Conservation (phyloP, 2,113 vertebrate species). For the Callospermophilus lateralis region DNA sequence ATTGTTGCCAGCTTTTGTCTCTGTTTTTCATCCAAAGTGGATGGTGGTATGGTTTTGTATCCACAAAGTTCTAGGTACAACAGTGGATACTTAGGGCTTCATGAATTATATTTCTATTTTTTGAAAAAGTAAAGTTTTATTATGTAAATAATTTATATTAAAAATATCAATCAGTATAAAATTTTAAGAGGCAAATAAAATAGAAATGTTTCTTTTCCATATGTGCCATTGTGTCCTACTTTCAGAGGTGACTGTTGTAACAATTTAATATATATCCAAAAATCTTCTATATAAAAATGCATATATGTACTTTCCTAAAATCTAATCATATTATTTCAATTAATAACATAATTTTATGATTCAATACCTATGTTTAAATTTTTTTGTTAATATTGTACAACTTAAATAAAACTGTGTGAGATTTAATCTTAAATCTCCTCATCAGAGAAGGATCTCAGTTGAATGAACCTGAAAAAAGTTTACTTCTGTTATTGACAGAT, state of each 20-base stretch:
- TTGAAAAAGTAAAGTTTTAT: slow-evolving; percentile 7
- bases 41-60: neutral
- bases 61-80: slow-evolving; percentile 23
- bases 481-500: slow-evolving; percentile 40
- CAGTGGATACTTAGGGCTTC: slow-evolving; percentile 21
- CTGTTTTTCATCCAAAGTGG: slow-evolving; percentile 39
- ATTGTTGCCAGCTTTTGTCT: neutral
- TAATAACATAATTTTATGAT: slow-evolving; percentile 45
- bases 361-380: slow-evolving; percentile 35
- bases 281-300: slow-evolving; percentile 9
- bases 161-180: neutral
- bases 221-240: neutral
- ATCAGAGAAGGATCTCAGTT: slow-evolving; percentile 17
- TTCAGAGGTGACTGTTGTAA: neutral
- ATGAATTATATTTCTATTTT: slow-evolving; percentile 30
- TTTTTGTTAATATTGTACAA: slow-evolving; percentile 6
- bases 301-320: slow-evolving; percentile 3
- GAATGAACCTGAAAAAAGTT: slow-evolving; percentile 41
- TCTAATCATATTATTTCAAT: neutral
- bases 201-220: neutral
- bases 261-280: neutral
- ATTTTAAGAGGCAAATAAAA: neutral
- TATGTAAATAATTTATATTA: neutral
- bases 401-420: slow-evolving; percentile 57
- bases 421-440: slow-evolving; percentile 42